Evolutionary conservation across 2,888 invertebrate species (phyloP).

Genomic region (Ochropacha duplaris): DNA sequence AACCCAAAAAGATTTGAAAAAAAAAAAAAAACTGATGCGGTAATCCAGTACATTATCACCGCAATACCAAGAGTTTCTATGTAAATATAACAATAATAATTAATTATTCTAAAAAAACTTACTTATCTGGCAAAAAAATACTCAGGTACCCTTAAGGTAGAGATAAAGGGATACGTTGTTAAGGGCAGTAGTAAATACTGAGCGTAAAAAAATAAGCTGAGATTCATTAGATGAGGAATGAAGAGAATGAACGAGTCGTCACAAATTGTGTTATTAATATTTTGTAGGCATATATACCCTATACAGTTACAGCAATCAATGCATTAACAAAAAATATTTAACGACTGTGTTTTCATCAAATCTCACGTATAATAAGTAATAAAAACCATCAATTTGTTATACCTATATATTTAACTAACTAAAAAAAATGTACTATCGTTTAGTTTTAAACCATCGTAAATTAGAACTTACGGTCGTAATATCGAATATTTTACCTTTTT

Average conservation of each 20-base stretch:
- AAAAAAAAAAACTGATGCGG: too few relatives aligned
- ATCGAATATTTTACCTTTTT: constrained; percentile 67
- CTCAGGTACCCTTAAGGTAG: neutral
- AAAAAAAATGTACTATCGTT: constrained; percentile 53
- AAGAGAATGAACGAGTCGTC: neutral
- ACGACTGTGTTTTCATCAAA: constrained; percentile 59
- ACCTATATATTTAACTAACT: constrained; percentile 43
- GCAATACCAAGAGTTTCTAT: too few relatives aligned
- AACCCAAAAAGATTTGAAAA: too few relatives aligned
- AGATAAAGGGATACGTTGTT: neutral
- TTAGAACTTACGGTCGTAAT: constrained; percentile 78
- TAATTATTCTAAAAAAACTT: too few relatives aligned
- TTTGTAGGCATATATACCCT: neutral
- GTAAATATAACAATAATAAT: too few relatives aligned
- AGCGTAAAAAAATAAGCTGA: neutral
- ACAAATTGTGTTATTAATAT: neutral
- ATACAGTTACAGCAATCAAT: neutral
- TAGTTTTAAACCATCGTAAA: constrained; percentile 74
- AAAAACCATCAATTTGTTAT: constrained; percentile 55
- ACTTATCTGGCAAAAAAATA: neutral
- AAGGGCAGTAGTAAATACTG: neutral
- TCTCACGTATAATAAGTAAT: constrained; percentile 37
- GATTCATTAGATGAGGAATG: neutral
- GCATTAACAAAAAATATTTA: constrained; percentile 26
- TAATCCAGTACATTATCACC: too few relatives aligned